phyloP scores from a whole-genome alignment of 1,140 invertebrate species.

The Pachyrhynchus sulphureomaculatus region DNA sequence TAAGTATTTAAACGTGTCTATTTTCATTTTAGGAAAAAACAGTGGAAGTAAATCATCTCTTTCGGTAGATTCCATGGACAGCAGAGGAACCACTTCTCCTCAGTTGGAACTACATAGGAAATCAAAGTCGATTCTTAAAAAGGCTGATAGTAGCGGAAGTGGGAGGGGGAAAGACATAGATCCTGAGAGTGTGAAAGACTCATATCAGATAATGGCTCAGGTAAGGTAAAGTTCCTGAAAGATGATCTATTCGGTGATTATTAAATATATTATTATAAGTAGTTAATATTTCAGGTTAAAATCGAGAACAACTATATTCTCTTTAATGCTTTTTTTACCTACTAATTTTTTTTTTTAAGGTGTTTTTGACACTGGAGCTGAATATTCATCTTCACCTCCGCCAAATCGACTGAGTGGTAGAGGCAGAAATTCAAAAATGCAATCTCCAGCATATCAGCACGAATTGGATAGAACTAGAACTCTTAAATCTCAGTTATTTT shows the following conservation, averaged over 20 bases:
- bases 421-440: conserved; percentile 53
- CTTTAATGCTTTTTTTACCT: no score
- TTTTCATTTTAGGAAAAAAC: conserved; percentile 59
- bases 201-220: conserved; percentile 64
- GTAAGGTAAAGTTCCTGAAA: neutral
- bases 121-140: conserved; percentile 78
- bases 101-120: conserved; percentile 64
- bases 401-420: conserved; percentile 40
- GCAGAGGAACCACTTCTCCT: conserved; percentile 54
- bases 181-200: conserved; percentile 78
- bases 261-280: no score
- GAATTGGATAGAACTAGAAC: conserved; percentile 43
- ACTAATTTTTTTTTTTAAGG: conserved; percentile 18
- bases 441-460: conserved; percentile 47
- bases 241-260: no score
- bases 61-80: conserved; percentile 71
- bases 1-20: no score
- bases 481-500: conserved; percentile 45
- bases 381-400: conserved; percentile 53
- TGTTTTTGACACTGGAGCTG: conserved; percentile 36
- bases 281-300: no score
- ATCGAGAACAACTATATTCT: no score
- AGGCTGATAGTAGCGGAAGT: conserved; percentile 61
- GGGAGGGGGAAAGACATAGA: conserved; percentile 54
- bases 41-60: conserved; percentile 68